Evolutionary conservation across 2,113 vertebrate species (phyloP), one percentile per base, ranked within the genome.

Genomic region (zebrafish (Danio rerio)): DNA sequence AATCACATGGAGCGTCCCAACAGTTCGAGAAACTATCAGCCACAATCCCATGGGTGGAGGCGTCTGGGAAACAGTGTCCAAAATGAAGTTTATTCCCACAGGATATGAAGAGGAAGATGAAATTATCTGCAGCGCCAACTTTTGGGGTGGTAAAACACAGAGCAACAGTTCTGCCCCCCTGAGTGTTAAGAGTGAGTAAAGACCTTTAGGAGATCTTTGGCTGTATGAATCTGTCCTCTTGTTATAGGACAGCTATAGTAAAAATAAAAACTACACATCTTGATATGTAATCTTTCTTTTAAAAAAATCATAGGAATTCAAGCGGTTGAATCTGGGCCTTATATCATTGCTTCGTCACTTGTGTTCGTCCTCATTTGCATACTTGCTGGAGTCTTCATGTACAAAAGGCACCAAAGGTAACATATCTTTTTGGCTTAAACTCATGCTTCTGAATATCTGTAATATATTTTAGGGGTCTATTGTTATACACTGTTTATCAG

Each of bases 1-100:
- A 40, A 85, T 93, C 68, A 84, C 83, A 52, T 93, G 92, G 92
- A 93, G 82, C 31, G 73, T 90, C 43, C 72, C 53, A 5, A 12
- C 61, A 16, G 70, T 83, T 72, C 88, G 72, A 70, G 81, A 3
- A 20, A 49, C 84, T n/a, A 70, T 89, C 31, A 79, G 21, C 0
- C 62, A 92, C 9, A 40, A 47, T 8, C 8, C 8, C 18, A 58
- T 4, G 0, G 40, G 71, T 8, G 15, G 7, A 73, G 89, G 90
- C 11, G n/a, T 82, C 63, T 92, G 89, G 90, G 56, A 92, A 73
- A 89, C 81, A 13, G 83, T 71, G 7, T 91, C 90, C 31, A 86
- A 73, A 13, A 81, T 91, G 45, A 88, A 76, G 12, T 91, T 88
- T 16, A 73, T 77, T 7, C 89, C 83, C 47, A 66, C 85, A 0